These are phyloP conservation scores for Diogma glabrata DNA, from an alignment of 2,888 invertebrate genomes.

Conservation along the genomic window DNA sequence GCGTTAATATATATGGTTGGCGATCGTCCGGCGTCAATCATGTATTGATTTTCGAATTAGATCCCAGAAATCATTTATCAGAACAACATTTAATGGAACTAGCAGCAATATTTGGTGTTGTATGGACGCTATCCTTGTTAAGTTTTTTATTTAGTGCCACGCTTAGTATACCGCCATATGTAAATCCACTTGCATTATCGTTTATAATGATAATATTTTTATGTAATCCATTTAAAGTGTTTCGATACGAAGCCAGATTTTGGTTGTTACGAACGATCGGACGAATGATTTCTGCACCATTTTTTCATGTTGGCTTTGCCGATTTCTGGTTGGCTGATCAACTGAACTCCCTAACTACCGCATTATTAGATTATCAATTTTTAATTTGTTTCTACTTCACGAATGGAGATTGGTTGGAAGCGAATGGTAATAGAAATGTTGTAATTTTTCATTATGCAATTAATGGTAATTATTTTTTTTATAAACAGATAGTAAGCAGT, in stretches of 20 bases:
- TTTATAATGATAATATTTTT: conserved; percentile 74
- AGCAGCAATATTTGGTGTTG: conserved; percentile 84
- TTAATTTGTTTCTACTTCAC: conserved; percentile 83
- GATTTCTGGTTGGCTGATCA: conserved; percentile 99
- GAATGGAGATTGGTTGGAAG: conserved; percentile 59
- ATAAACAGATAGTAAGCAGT: conserved; percentile 45
- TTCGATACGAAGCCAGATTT: conserved; percentile 85
- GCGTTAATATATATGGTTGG: conserved; percentile 96
- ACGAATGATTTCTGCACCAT: conserved; percentile 78
- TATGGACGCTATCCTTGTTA: conserved; percentile 80
- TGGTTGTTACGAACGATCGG: conserved; percentile 85
- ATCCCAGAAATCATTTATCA: conserved; percentile 85
- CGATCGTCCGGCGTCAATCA: conserved; percentile 95
- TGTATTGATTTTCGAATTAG: conserved; percentile 92
- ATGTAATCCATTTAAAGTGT: conserved; percentile 83
- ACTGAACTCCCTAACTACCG: conserved; percentile 81
- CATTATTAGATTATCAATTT: conserved; percentile 89
- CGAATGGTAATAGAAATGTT: conserved; percentile 35
- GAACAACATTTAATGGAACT: conserved; percentile 93
- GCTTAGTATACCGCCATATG: conserved; percentile 81
- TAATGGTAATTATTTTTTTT: conserved; percentile 3
- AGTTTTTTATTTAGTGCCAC: conserved; percentile 53
- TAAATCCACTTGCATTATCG: conserved; percentile 78
- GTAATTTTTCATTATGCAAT: conserved; percentile 11
- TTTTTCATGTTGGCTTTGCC: conserved; percentile 87